A percentile compares a stretch with the other conserved stretches of the same genome.
phyloP scores from a whole-genome alignment of 1,140 invertebrate species.

The Ericerus pela region DNA sequence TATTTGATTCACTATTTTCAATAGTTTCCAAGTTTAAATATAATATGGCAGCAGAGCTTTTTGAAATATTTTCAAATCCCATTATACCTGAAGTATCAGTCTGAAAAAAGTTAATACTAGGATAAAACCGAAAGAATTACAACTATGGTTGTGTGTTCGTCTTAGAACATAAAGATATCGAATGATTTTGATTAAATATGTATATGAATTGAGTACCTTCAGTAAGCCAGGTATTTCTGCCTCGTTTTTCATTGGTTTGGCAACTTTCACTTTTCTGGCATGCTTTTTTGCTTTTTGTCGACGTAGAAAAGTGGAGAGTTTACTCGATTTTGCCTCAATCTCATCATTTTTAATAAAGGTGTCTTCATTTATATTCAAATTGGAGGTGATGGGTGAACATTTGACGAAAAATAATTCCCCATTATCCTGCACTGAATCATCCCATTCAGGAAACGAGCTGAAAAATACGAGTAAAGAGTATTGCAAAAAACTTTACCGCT shows the following conservation, averaged over 20 bases:
- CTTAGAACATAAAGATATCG: no score
- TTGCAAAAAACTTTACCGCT: no score
- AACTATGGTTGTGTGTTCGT: not conserved
- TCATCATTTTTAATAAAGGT: not conserved
- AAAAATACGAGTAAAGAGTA: no score
- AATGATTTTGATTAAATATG: no score
- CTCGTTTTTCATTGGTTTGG: not conserved
- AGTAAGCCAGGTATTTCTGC: no score
- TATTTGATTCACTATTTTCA: not conserved
- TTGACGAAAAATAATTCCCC: slow-evolving; percentile 21
- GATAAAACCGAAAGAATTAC: not conserved
- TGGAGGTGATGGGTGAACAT: not conserved
- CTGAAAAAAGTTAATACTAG: not conserved
- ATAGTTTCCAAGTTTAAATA: not conserved
- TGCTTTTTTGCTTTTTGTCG: not conserved
- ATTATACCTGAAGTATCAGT: not conserved
- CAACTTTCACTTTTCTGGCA: not conserved
- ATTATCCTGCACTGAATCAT: slow-evolving; percentile 15
- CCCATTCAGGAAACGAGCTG: slow-evolving; percentile 19
- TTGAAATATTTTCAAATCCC: not conserved
- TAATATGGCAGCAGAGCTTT: not conserved
- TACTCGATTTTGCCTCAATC: not conserved
- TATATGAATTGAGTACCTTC: no score
- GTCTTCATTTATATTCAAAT: slow-evolving; percentile 2
- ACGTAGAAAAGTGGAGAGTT: not conserved